Evolutionary conservation across 2,797 vertebrate species (phyloP).

Genomic region (Macroramphosus scolopax): DNA sequence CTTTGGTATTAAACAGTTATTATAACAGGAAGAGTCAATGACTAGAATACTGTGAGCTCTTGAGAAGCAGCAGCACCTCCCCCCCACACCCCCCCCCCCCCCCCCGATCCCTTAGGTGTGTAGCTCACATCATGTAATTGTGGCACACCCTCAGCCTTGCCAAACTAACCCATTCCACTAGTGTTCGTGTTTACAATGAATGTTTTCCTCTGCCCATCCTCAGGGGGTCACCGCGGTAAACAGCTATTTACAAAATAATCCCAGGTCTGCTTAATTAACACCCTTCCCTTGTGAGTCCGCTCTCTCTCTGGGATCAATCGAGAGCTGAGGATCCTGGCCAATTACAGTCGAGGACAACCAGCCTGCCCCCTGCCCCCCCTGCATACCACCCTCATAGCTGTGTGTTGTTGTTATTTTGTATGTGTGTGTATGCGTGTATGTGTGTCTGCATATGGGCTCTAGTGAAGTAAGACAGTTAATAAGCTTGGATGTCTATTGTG

Average conservation of each 20-base stretch:
- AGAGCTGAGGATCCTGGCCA: slow-evolving; percentile 56
- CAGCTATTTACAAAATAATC: slow-evolving; percentile 86
- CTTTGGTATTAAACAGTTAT: no score
- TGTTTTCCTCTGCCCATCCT: slow-evolving; percentile 59
- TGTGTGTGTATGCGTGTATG: slow-evolving; percentile 1
- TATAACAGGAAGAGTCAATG: no score
- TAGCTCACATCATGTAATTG: no score
- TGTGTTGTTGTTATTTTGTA: no score
- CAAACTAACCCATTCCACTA: slow-evolving; percentile 61
- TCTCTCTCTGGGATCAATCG: slow-evolving; percentile 57
- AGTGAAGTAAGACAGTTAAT: slow-evolving; percentile 22
- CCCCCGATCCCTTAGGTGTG: slow-evolving; percentile 40
- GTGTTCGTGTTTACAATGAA: slow-evolving; percentile 69
- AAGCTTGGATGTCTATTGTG: slow-evolving; percentile 30
- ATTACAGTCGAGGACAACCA: slow-evolving; percentile 54
- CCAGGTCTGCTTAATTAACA: slow-evolving; percentile 78
- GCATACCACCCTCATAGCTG: slow-evolving; percentile 20
- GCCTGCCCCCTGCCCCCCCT: background rate
- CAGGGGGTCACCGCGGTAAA: slow-evolving; percentile 68
- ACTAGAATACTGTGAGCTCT: no score
- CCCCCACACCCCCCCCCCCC: slow-evolving; percentile 31
- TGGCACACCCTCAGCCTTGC: slow-evolving; percentile 44
- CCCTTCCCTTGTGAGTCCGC: slow-evolving; percentile 51
- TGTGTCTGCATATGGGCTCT: slow-evolving; percentile 2
- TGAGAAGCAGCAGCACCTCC: no score